Evolutionary conservation across 2,888 invertebrate genomes (phyloP), one percentile per base, ranked within the genome.

Genomic region (Epinotia brunnichana): DNA sequence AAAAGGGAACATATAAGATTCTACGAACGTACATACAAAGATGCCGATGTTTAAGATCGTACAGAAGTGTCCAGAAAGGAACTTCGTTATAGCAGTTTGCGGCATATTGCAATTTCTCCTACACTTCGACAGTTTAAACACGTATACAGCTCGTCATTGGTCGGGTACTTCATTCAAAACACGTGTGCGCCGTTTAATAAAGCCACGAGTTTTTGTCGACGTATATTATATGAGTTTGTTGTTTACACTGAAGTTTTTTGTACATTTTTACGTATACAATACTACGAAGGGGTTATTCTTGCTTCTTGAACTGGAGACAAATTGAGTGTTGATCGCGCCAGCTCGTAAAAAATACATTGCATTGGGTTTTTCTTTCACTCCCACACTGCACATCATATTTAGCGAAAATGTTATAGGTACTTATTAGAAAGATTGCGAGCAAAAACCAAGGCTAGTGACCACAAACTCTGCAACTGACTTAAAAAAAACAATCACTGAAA

Each of bases 1-100:
- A 61, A 87, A 81, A 3, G 86, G 86, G 48, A 84, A 84, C 70
- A 87, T 75, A 71, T 87, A 87, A 0, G 85, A 82, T 75, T 89
- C 88, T 2, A 88, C 76, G 59, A 87, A 82, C 13, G 85, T 81
- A 54, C 87, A 79, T 7, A 87, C 35, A 35, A 86, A 77, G 17
- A 88, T 80, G 4, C 84, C 78, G 11, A 84, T 75, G 63, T 85
- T 85, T 3, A 84, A 29, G 59, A 83, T 60, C 5, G 78, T 77
- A 54, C 77, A 74, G 5, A 81, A 75, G 74, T 82, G 77, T 48
- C 77, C 78, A 0, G 80, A 75, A 21, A 86, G 76, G 74, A 82
- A 79, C 74, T 75, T 81, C 7, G 74, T 69, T 3, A 82, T 39
- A 0, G 59, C 57, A 59, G 71, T 69, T 76, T 64, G 44, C 11